Conservation (phyloP, 2,113 vertebrate genomes). For the Corythoichthys haematopterus region DNA sequence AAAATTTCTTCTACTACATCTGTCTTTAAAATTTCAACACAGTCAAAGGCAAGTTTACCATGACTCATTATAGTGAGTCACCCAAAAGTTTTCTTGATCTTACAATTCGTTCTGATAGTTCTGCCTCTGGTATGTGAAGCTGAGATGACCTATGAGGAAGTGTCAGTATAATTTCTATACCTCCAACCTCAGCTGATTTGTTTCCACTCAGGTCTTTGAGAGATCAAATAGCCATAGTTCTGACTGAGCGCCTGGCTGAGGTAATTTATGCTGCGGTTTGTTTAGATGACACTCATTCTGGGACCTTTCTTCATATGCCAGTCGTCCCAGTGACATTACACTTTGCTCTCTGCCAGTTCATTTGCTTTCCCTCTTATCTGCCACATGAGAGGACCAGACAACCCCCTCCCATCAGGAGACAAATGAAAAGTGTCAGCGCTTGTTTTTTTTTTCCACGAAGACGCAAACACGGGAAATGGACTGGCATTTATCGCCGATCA, state of each 20-base stretch:
- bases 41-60: conserved; percentile 7
- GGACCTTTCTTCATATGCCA: conserved; percentile 65
- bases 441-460: conserved; percentile 19
- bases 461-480: conserved; percentile 48
- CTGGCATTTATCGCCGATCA: conserved; percentile 60
- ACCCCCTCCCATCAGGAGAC: conserved; percentile 52
- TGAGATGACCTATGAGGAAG: conserved; percentile 55
- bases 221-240: conserved; percentile 53
- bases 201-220: conserved; percentile 40
- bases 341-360: conserved; percentile 46
- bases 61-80: neutral
- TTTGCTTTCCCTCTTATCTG: conserved; percentile 66
- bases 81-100: conserved; percentile 1
- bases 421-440: conserved; percentile 57
- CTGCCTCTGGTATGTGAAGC: conserved; percentile 6
- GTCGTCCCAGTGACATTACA: conserved; percentile 59
- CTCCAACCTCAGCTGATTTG: conserved; percentile 39
- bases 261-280: conserved; percentile 39
- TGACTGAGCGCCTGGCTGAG: conserved; percentile 16
- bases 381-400: conserved; percentile 72
- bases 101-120: conserved; percentile 25
- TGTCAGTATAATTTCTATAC: conserved; percentile 10
- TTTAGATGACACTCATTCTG: conserved; percentile 55
- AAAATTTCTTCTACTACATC: neutral
- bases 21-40: conserved; percentile 3